Evolutionary conservation across 1,140 invertebrate species (phyloP).

Genomic region (Aphidius gifuensis): DNA sequence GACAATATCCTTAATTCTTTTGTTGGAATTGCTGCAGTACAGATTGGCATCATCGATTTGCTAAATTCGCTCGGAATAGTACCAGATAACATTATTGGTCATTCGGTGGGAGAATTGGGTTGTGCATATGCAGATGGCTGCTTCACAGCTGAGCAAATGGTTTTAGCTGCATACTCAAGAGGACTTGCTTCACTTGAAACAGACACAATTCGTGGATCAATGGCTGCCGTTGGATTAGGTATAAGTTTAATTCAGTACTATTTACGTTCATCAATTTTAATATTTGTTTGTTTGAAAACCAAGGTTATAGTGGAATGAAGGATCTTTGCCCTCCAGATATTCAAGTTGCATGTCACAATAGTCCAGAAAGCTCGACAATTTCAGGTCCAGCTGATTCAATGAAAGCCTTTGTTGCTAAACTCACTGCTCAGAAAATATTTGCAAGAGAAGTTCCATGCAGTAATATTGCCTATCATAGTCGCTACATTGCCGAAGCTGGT

Average conservation of each 20-base stretch:
- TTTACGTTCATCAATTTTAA: too few relatives aligned
- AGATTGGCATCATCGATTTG: slow-evolving; percentile 75
- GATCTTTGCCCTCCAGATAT: slow-evolving; percentile 56
- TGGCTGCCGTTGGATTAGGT: slow-evolving; percentile 75
- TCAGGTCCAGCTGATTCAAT: slow-evolving; percentile 63
- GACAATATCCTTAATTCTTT: slow-evolving; percentile 85
- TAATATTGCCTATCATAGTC: slow-evolving; percentile 72
- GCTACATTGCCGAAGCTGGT: slow-evolving; percentile 61
- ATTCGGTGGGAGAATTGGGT: slow-evolving; percentile 76
- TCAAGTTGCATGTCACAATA: slow-evolving; percentile 71
- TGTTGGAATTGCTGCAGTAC: slow-evolving; percentile 83
- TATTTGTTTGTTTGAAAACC: too few relatives aligned
- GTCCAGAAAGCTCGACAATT: slow-evolving; percentile 66
- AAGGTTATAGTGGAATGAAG: slow-evolving; percentile 57
- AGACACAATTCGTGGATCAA: slow-evolving; percentile 71
- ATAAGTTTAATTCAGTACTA: background rate
- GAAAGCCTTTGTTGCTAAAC: slow-evolving; percentile 42
- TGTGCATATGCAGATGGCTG: slow-evolving; percentile 83
- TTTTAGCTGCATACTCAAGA: slow-evolving; percentile 78
- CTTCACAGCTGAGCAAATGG: slow-evolving; percentile 75
- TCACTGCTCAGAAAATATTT: slow-evolving; percentile 72
- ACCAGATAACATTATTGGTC: slow-evolving; percentile 76
- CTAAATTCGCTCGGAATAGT: slow-evolving; percentile 63
- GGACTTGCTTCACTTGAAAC: slow-evolving; percentile 80
- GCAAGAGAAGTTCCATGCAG: slow-evolving; percentile 67